Evolutionary conservation across 2,113 vertebrate species (phyloP), one percentile per base, ranked within the genome.

Genomic region (Prochilodus magdalenae): DNA sequence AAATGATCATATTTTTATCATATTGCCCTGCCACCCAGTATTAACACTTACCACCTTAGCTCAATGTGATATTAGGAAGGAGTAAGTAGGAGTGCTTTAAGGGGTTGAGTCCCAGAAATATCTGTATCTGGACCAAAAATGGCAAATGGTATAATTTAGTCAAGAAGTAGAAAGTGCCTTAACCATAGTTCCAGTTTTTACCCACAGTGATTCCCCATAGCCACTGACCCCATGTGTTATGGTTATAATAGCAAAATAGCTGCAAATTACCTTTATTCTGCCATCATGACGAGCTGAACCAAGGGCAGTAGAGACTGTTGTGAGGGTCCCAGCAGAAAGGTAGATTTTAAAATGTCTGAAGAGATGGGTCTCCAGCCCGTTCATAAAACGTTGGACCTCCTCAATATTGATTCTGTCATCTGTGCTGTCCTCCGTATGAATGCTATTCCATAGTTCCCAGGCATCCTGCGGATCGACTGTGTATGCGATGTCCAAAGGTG

Each of bases 301-400:
- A 87, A 98, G 82, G 0, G 94, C 89, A 0, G 97, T 97, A 20
- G 97, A 95, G 72, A 99, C 94, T 79, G 95, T 94, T 30, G 89
- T 91, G 59, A 99, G 89, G 80, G 63, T 93, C 27, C 96, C 94
- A 0, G 96, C 95, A 27, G 97, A 95, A 72, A 99, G 91, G 75
- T 94, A 90, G 88, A 97, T 95, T 90, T 90, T 95, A 87, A 97
- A 97, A 89, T 99, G 96, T 84, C 97, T 94, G 90, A 96, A 93
- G 84, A 99, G 97, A 87, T 99, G 96, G 49, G 91, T 92, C 77
- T 94, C 94, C 72, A 99, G 93, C 44, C 93, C 94, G 53, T 92
- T 91, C 90, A 96, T 94, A 87, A 98, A 97, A 20, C 91, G 40
- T 60, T 89, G 91, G 77, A 98, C 96, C 80, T 98, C 96, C 67